Conservation (phyloP, 2,113 vertebrate species). For the Rhineura floridana region DNA sequence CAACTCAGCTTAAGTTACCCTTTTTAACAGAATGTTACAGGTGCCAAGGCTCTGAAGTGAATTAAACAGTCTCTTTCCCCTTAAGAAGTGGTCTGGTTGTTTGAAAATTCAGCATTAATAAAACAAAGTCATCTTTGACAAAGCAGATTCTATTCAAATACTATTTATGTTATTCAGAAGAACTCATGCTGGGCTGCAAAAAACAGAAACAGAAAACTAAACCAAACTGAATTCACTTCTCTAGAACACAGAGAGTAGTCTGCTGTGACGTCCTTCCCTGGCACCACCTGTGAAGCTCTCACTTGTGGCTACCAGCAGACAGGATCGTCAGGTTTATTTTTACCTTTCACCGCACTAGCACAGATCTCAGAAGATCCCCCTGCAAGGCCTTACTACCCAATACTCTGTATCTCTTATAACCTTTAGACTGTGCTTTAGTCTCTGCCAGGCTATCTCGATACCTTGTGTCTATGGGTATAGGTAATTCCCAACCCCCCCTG, state of each 20-base stretch:
- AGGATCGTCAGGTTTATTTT: too few relatives aligned
- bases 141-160: slow-evolving; percentile 42
- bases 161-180: background rate
- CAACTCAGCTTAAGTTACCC: slow-evolving; percentile 13
- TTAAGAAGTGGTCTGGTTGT: background rate
- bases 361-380: too few relatives aligned
- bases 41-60: slow-evolving; percentile 28
- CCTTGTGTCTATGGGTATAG: too few relatives aligned
- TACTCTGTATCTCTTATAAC: too few relatives aligned
- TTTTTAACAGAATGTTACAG: slow-evolving; percentile 15
- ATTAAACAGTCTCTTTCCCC: slow-evolving; percentile 15
- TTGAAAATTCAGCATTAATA: slow-evolving; percentile 25
- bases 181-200: background rate
- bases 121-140: background rate
- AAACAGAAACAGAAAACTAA: background rate
- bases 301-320: too few relatives aligned
- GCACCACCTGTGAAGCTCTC: too few relatives aligned
- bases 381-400: too few relatives aligned
- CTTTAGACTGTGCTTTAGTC: too few relatives aligned
- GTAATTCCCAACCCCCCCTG: too few relatives aligned
- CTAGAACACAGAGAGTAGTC: slow-evolving; percentile 26
- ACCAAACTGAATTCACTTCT: slow-evolving; percentile 35
- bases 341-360: too few relatives aligned
- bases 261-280: too few relatives aligned
- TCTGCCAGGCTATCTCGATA: too few relatives aligned